These are phyloP conservation scores for Fragum fragum DNA, from an alignment of 2,888 invertebrate genomes.

Conservation along the genomic window DNA sequence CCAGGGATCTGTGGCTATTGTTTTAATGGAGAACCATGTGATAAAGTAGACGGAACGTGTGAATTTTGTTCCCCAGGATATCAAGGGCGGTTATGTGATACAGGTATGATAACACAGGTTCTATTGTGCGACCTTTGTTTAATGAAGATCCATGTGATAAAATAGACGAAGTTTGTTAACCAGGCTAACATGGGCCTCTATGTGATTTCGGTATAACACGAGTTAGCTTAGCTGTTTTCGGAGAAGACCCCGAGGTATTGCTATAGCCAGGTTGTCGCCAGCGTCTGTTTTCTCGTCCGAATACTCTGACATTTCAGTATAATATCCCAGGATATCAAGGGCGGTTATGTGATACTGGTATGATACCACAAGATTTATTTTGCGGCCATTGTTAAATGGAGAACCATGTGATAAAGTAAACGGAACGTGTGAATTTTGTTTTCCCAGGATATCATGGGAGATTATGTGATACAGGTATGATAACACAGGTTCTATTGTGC, in stretches of 20 bases:
- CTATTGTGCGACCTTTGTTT: too few relatives aligned
- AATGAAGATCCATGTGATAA: too few relatives aligned
- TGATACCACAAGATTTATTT: background rate
- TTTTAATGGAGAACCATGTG: background rate
- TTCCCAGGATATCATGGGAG: too few relatives aligned
- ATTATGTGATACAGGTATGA: too few relatives aligned
- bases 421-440: conserved; percentile 3
- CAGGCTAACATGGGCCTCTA: too few relatives aligned
- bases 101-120: background rate
- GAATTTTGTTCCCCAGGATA: background rate
- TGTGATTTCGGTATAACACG: too few relatives aligned
- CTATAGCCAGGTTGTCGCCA: too few relatives aligned
- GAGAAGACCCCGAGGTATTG: too few relatives aligned
- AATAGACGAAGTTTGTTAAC: too few relatives aligned
- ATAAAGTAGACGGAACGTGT: conserved; percentile 4
- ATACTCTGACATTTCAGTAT: background rate
- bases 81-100: conserved; percentile 2
- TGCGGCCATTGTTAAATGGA: background rate
- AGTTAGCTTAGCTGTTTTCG: too few relatives aligned
- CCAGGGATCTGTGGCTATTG: background rate
- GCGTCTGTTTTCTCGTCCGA: too few relatives aligned
- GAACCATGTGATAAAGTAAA: conserved; percentile 3
- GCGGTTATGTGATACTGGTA: conserved; percentile 1
- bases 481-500: too few relatives aligned
- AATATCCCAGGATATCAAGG: conserved; percentile 1